A percentile compares a stretch with the other conserved stretches of the same genome.
phyloP scores from a whole-genome alignment of 1,140 invertebrate species.

The Holotrichia oblita region DNA sequence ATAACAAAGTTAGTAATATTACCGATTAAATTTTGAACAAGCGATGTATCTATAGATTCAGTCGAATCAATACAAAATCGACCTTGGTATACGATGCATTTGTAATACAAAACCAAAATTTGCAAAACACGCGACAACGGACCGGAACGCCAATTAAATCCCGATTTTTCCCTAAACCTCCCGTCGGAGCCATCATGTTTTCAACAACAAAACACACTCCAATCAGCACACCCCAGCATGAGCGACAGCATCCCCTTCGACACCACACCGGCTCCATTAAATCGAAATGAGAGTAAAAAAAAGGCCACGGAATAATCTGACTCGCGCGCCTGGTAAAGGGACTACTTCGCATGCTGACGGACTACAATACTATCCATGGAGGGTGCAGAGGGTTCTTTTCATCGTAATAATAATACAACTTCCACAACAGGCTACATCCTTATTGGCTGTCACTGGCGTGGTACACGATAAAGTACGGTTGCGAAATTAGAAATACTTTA shows the following conservation, averaged over 20 bases:
- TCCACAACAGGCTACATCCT: conserved; percentile 5
- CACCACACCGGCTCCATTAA: conserved; percentile 13
- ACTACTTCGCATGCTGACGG: neutral
- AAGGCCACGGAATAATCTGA: conserved; percentile 30
- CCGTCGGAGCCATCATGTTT: conserved; percentile 23
- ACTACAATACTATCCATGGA: conserved; percentile 8
- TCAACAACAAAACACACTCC: conserved; percentile 29
- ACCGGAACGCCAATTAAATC: conserved; percentile 30
- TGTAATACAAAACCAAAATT: neutral
- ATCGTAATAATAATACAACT: conserved; percentile 22
- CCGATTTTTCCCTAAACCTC: conserved; percentile 11
- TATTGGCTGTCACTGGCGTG: conserved; percentile 16
- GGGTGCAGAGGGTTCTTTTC: conserved; percentile 10
- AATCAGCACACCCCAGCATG: conserved; percentile 25
- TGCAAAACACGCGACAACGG: neutral
- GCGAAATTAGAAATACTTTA: conserved; percentile 26
- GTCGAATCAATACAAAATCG: neutral
- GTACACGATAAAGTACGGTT: conserved; percentile 7
- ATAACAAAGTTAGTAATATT: no score
- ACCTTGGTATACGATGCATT: neutral
- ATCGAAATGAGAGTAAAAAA: conserved; percentile 32
- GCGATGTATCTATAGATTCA: no score
- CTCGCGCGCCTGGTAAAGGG: neutral
- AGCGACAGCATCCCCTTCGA: conserved; percentile 27
- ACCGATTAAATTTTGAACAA: no score